Conservation (phyloP, 2,797 vertebrate species). For the Apodemus agrarius region DNA sequence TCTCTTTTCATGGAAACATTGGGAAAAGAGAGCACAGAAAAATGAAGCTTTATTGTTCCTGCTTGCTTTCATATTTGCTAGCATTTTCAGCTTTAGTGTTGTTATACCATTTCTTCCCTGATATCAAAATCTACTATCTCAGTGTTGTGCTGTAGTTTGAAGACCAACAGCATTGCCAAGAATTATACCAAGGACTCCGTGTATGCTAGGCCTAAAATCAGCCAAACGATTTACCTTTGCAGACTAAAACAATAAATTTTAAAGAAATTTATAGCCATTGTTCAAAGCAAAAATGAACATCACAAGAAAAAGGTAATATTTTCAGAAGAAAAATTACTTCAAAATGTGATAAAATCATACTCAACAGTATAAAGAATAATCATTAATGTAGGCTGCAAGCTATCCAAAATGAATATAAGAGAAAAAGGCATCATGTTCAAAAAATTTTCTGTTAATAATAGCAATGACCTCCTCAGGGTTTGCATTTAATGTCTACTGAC, state of each 20-base stretch:
- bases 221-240: neutral
- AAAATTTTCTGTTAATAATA: conserved; percentile 19
- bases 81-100: no score
- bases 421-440: conserved; percentile 21
- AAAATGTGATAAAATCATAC: conserved; percentile 56
- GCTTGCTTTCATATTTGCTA: neutral
- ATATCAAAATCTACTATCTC: no score
- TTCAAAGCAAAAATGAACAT: conserved; percentile 2
- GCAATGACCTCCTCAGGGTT: neutral
- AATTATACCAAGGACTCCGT: neutral
- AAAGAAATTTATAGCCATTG: neutral
- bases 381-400: neutral
- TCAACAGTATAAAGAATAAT: conserved; percentile 40
- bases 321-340: conserved; percentile 32
- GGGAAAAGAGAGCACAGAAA: no score
- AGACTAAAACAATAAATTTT: neutral
- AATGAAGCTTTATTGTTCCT: neutral
- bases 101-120: neutral
- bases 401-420: conserved; percentile 34
- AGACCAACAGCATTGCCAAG: no score
- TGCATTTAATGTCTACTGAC: neutral
- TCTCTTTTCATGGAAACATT: neutral
- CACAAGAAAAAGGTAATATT: neutral
- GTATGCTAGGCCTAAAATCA: neutral
- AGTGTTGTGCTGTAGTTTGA: neutral